Evolutionary conservation across 2,113 vertebrate species (phyloP), one percentile per base, ranked within the genome.

Genomic region (Aplodontia rufa): DNA sequence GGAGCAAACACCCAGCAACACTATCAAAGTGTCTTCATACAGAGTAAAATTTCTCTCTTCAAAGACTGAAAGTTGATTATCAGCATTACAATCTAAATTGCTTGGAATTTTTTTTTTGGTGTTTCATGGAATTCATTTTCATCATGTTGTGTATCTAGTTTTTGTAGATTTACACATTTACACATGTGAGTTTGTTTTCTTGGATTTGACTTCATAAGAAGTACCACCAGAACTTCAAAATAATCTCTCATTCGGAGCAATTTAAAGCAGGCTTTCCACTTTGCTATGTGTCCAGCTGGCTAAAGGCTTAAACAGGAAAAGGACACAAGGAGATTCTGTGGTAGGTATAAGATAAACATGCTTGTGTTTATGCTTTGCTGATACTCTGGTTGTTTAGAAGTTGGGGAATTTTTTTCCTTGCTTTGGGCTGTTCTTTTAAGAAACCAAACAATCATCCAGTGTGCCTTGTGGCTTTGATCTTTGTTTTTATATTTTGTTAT

Each of bases 271-370:
- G 96, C 87, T 97, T 96, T 90, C 94, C 87, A 90, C 68, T 40
- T 87, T 40, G 96, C 91, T 97, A 19, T 95, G 88, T 93, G 89
- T 97, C 97, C 96, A 97, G 92, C 97, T 98, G 98, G 97, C 96
- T 86, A 94, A 95, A 95, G 95, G 88, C 91, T 98, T 96, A 96
- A 94, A 97, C 95, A 97, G 96, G 87, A 98, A 97, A 97, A 78
- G 83, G 89, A 97, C 81, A 79, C 62, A 87, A 95, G 91, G 90
- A 94, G 84, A 97, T 98, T 95, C 96, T 97, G 97, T 98, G 98
- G 97, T 97, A 98, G 97, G 97, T 97, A 97, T 87, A 97, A 98
- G 97, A 97, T 97, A 98, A 98, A 98, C 98, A 98, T 83, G 83
- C 55, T 96, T 90, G 94, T 97, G 95, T 97, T 98, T 97, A 97